phyloP scores from a whole-genome alignment of 1,140 invertebrate genomes.

The Aphidius ervi region DNA sequence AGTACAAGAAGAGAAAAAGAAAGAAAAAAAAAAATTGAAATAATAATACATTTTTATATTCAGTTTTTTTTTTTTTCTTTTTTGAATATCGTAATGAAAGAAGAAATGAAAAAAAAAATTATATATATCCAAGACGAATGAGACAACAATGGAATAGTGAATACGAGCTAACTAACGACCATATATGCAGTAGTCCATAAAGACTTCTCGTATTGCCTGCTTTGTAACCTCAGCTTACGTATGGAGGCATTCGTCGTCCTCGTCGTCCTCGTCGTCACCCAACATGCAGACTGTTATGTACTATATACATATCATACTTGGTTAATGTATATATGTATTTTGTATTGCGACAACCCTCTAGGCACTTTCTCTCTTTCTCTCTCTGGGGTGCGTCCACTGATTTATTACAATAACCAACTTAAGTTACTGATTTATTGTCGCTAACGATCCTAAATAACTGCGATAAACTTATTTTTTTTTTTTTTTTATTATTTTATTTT shows the following conservation, averaged over 20 bases:
- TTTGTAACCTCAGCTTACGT: conserved; percentile 19
- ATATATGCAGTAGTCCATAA: conserved; percentile 26
- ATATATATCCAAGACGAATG: conserved; percentile 28
- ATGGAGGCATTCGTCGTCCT: conserved; percentile 2
- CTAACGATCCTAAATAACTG: neutral
- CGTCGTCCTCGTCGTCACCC: conserved; percentile 3
- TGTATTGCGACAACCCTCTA: too few species aligned
- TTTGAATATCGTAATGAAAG: conserved; percentile 27
- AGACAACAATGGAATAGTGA: conserved; percentile 36
- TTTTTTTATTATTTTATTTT: too few species aligned
- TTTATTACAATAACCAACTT: too few species aligned
- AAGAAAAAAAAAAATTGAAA: too few species aligned
- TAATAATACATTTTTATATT: neutral
- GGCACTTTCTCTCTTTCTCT: neutral
- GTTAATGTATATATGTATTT: too few species aligned
- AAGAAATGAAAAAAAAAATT: conserved; percentile 5
- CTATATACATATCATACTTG: too few species aligned
- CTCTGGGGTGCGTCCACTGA: conserved; percentile 22
- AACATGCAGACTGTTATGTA: neutral
- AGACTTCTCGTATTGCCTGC: conserved; percentile 28
- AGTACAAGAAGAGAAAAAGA: too few species aligned
- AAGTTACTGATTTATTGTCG: conserved; percentile 15
- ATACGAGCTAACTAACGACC: conserved; percentile 37
- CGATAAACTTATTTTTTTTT: too few species aligned
- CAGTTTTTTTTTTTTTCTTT: neutral